Base-by-base conservation (phyloP, 2,888 invertebrate species). In the Eumacrocentrus americanus region DNA sequence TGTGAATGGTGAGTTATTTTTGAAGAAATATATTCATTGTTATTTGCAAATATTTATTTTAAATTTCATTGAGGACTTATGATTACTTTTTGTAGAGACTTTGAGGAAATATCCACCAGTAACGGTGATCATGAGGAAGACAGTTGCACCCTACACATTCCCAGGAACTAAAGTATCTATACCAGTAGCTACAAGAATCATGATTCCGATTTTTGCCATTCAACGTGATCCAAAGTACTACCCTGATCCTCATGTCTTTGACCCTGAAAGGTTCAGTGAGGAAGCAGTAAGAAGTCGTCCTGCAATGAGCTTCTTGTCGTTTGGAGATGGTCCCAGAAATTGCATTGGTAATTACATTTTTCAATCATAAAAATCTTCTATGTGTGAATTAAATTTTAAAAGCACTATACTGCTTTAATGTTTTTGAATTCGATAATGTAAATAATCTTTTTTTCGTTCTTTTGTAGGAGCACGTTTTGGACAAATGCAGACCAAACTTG, bases 41-140 rank as follows among this genome's bases (percentile, higher is more conserved):
- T 20, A 34, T 18, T 9, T 23, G 1, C n/a, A 2, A 18, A 20
- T 29, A 14, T 29, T 11, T 48, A 12, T 58, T 56, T 50, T 40
- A 47, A 38, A 56, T 38, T 18, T 11, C 12, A 14, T 12, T 12
- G 11, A 18, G n/a, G 22, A 46, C 12, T 44, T 44, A 58, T 52
- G 48, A 34, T 34, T 25, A 63, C 55, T 71, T 69, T 22, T 22
- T 22, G 20, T 67, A 82, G 84, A 84, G 70, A 81, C 83, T 0
- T 66, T 84, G n/a, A 72, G 84, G 20, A 77, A 80, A 50, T 82
- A 82, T 70, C 83, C 84, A 47, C 79, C 82, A 2, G 70, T 76
- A 1, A 63, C 74, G 2, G 40, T 71, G 5, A 62, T 81, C 6
- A 74, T 72, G 58, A 72, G 82, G 61, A 67, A 70, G 51, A 77